A percentile compares a stretch with the other conserved stretches of the same genome.
Evolutionary conservation across 2,113 vertebrate species (phyloP).

Genomic region (Bucco capensis): DNA sequence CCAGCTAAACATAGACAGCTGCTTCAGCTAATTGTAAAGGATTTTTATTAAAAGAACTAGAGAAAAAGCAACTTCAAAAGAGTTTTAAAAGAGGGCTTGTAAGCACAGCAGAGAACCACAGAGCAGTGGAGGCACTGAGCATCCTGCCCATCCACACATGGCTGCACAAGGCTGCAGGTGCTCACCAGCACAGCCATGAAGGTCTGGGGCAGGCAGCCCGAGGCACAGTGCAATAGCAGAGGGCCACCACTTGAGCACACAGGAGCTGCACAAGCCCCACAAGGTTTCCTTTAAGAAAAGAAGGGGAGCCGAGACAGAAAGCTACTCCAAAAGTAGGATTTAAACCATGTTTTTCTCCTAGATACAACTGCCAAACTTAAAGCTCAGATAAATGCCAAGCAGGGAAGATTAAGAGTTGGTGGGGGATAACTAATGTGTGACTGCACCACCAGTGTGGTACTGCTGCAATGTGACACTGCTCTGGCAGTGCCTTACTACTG

Average conservation of each 20-base stretch:
- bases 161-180: not conserved
- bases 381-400: not conserved
- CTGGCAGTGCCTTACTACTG: not conserved
- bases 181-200: accelerated
- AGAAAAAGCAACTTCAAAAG: not conserved
- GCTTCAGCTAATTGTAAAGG: not conserved
- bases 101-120: not conserved
- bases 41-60: not conserved
- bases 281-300: not conserved
- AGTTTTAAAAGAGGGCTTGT: not conserved
- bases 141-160: not conserved
- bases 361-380: not conserved
- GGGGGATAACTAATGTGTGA: not conserved
- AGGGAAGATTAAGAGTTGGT: not conserved
- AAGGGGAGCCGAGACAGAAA: not conserved
- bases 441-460: too few relatives aligned
- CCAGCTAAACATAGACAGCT: not conserved
- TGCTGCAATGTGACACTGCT: not conserved
- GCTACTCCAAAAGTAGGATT: not conserved
- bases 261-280: not conserved
- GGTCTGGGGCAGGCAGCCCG: not conserved
- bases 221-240: not conserved
- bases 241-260: not conserved
- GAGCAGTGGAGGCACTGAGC: not conserved
- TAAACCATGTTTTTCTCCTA: not conserved